These are phyloP conservation scores for Tiliacea citrago DNA, from an alignment of 2,888 invertebrate species.

Conservation along the genomic window DNA sequence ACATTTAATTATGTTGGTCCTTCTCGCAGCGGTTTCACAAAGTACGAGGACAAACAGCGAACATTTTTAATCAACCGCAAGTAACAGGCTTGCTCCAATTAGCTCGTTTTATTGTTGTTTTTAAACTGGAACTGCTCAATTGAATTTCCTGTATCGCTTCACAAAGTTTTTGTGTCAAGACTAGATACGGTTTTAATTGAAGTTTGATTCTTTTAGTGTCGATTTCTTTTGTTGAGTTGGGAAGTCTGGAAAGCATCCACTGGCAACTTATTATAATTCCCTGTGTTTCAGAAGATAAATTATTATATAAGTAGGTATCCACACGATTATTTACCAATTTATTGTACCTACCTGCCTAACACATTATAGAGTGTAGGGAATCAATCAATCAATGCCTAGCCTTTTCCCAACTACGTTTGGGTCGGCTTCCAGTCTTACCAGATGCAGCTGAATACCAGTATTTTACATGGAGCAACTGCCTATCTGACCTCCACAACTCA, in stretches of 20 bases:
- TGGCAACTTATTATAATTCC: too few relatives aligned
- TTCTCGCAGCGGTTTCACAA: conserved; percentile 58
- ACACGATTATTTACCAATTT: background rate
- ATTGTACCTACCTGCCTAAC: background rate
- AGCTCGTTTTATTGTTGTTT: conserved; percentile 41
- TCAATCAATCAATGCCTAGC: too few relatives aligned
- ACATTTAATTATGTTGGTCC: conserved; percentile 74
- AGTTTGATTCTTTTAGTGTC: conserved; percentile 9
- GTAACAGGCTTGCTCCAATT: conserved; percentile 52
- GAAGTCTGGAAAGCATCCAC: background rate
- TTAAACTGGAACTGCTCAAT: conserved; percentile 30
- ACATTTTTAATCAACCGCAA: conserved; percentile 72
- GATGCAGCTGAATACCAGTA: too few relatives aligned
- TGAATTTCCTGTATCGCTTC: conserved; percentile 29
- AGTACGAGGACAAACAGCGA: conserved; percentile 73
- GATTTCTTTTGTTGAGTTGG: background rate
- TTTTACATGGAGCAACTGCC: too few relatives aligned
- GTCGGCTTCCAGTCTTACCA: too few relatives aligned
- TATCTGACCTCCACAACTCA: too few relatives aligned
- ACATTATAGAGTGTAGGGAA: background rate
- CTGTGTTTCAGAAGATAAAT: too few relatives aligned
- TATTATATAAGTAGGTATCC: too few relatives aligned
- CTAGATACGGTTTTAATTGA: conserved; percentile 22
- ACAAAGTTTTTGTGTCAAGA: conserved; percentile 19
- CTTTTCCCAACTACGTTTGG: too few relatives aligned